A percentile compares a stretch with the other conserved stretches of the same genome.
phyloP scores from a whole-genome alignment of 2,797 vertebrate species.

The Natrix natrix region DNA sequence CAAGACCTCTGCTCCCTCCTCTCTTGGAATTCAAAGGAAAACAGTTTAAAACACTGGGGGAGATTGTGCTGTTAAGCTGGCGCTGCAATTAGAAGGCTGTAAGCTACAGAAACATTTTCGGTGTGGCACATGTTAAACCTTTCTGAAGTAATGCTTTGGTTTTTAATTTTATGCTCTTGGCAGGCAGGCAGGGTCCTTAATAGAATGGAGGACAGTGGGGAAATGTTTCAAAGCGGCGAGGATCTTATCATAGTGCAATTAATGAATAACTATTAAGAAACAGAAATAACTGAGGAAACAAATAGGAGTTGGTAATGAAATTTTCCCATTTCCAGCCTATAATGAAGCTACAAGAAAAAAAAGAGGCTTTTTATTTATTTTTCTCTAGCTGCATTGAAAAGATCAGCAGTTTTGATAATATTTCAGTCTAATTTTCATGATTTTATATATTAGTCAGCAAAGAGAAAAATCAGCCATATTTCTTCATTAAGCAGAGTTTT shows the following conservation, averaged over 20 bases:
- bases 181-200: constrained; percentile 76
- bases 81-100: constrained; percentile 71
- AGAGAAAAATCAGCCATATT: constrained; percentile 15
- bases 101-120: constrained; percentile 67
- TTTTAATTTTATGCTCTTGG: constrained; percentile 80
- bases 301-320: constrained; percentile 62
- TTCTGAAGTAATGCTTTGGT: constrained; percentile 74
- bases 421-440: constrained; percentile 56
- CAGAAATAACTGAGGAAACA: constrained; percentile 73
- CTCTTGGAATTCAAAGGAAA: constrained; percentile 69
- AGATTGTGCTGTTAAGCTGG: constrained; percentile 61
- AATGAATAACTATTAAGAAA: constrained; percentile 79
- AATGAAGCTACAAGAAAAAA: constrained; percentile 69
- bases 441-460: constrained; percentile 36
- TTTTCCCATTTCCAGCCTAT: constrained; percentile 65
- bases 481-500: not conserved
- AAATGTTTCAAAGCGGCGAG: constrained; percentile 77
- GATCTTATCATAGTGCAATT: constrained; percentile 79
- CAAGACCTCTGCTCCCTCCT: constrained; percentile 58
- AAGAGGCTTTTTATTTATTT: constrained; percentile 42
- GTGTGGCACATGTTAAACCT: constrained; percentile 71
- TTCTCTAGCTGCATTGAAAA: constrained; percentile 46
- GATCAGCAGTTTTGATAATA: constrained; percentile 61
- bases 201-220: constrained; percentile 76
- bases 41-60: constrained; percentile 58